Conservation (phyloP, 2,888 invertebrate species). For the Thecophora atra region DNA sequence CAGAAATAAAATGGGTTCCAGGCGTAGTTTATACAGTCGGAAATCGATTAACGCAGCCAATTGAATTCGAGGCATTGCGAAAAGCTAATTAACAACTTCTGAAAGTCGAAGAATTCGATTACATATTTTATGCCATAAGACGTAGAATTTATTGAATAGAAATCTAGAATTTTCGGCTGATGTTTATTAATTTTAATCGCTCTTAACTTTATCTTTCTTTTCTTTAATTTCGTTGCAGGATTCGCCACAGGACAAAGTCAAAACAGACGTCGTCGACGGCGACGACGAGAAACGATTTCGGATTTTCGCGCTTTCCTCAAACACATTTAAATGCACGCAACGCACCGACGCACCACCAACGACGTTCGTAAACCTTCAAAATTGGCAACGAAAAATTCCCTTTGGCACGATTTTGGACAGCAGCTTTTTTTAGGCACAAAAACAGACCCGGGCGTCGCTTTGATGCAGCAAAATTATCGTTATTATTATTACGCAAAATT, state of each 20-base stretch:
- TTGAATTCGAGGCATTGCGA: no score
- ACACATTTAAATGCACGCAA: conserved; percentile 54
- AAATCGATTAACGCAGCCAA: no score
- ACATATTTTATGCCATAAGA: no score
- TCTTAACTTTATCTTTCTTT: conserved; percentile 30
- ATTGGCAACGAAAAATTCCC: conserved; percentile 58
- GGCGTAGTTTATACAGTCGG: no score
- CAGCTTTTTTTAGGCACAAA: conserved; percentile 37
- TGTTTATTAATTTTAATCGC: conserved; percentile 43
- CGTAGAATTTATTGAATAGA: no score
- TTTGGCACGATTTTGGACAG: conserved; percentile 55
- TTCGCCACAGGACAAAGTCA: conserved; percentile 49
- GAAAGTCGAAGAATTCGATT: no score
- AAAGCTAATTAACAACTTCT: no score
- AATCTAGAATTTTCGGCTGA: no score
- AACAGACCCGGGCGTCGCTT: conserved; percentile 41
- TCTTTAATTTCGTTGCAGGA: conserved; percentile 62
- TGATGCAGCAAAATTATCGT: conserved; percentile 45
- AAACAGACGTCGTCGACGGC: no score
- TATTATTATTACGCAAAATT: conserved; percentile 44
- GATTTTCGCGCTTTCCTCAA: no score
- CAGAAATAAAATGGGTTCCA: no score
- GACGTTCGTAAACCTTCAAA: conserved; percentile 51
- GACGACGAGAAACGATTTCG: no score
- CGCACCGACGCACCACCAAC: conserved; percentile 50